Percentiles rank a stretch among this genome's conserved stretches.
Evolutionary conservation across 2,888 invertebrate genomes (phyloP).

Genomic region (Sminthurides aquaticus): DNA sequence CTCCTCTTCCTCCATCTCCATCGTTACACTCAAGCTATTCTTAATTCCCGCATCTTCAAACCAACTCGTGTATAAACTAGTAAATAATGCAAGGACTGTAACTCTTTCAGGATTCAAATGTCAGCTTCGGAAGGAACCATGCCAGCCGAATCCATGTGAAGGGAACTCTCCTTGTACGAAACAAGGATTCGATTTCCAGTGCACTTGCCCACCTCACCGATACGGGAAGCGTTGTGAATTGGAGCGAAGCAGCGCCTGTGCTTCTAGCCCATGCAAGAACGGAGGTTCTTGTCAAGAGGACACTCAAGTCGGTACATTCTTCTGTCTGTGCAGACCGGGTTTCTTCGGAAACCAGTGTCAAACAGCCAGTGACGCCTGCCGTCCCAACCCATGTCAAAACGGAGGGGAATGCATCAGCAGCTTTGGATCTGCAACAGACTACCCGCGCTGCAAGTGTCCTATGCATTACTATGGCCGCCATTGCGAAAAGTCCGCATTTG

Average conservation of each 20-base stretch:
- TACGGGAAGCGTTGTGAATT: slow-evolving; percentile 78
- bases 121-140: slow-evolving; percentile 81
- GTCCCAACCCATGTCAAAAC: slow-evolving; percentile 75
- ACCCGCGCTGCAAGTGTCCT: slow-evolving; percentile 67
- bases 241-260: slow-evolving; percentile 76
- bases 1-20: neutral
- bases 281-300: slow-evolving; percentile 86
- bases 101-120: slow-evolving; percentile 53
- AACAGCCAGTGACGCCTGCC: slow-evolving; percentile 73
- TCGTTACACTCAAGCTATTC: neutral
- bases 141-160: slow-evolving; percentile 79
- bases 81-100: no score
- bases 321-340: slow-evolving; percentile 83
- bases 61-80: neutral
- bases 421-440: slow-evolving; percentile 77
- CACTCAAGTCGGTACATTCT: slow-evolving; percentile 78
- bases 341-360: slow-evolving; percentile 88
- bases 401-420: slow-evolving; percentile 65
- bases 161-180: slow-evolving; percentile 71
- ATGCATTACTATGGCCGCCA: slow-evolving; percentile 78
- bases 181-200: slow-evolving; percentile 74
- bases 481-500: slow-evolving; percentile 83
- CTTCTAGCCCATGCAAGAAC: slow-evolving; percentile 77
- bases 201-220: slow-evolving; percentile 67
- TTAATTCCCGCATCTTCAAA: neutral